These are phyloP conservation scores for Procambarus clarkii DNA, from an alignment of 1,140 invertebrate species.

Conservation along the genomic window DNA sequence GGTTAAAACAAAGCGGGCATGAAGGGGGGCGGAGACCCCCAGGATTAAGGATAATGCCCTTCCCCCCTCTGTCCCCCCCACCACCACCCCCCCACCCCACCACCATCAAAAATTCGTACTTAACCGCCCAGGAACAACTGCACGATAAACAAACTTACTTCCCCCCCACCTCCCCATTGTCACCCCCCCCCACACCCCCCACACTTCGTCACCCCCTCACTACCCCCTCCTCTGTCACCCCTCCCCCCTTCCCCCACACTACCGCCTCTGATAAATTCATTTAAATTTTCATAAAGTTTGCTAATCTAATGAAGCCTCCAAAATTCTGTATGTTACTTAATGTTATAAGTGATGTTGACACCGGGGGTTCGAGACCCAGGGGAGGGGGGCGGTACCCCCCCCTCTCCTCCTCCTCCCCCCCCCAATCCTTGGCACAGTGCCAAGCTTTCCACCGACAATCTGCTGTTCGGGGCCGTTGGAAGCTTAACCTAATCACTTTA, in stretches of 20 bases:
- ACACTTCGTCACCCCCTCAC: not conserved
- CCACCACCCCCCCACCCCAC: too few relatives aligned
- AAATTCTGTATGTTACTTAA: slow-evolving; percentile 18
- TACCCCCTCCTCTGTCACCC: not conserved
- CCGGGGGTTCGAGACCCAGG: not conserved
- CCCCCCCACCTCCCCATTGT: not conserved
- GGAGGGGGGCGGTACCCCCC: too few relatives aligned
- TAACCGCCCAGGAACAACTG: not conserved
- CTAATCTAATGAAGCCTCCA: slow-evolving; percentile 9
- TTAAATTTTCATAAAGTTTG: slow-evolving; percentile 19
- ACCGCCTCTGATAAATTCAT: slow-evolving; percentile 4
- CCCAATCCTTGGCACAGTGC: too few relatives aligned
- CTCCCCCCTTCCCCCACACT: not conserved
- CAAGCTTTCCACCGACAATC: too few relatives aligned
- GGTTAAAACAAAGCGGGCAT: slow-evolving; percentile 17
- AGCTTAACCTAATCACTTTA: too few relatives aligned
- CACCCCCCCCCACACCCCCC: not conserved
- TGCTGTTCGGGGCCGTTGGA: too few relatives aligned
- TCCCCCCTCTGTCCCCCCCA: too few relatives aligned
- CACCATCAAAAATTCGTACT: too few relatives aligned
- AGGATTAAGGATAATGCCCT: not conserved
- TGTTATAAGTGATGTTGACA: slow-evolving; percentile 15
- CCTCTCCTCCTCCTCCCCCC: too few relatives aligned
- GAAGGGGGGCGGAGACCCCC: slow-evolving; percentile 16
- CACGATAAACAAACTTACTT: not conserved